Percentiles rank a stretch among this genome's conserved stretches.
phyloP scores from a whole-genome alignment of 2,113 vertebrate genomes.

The Embiotoca jacksoni region DNA sequence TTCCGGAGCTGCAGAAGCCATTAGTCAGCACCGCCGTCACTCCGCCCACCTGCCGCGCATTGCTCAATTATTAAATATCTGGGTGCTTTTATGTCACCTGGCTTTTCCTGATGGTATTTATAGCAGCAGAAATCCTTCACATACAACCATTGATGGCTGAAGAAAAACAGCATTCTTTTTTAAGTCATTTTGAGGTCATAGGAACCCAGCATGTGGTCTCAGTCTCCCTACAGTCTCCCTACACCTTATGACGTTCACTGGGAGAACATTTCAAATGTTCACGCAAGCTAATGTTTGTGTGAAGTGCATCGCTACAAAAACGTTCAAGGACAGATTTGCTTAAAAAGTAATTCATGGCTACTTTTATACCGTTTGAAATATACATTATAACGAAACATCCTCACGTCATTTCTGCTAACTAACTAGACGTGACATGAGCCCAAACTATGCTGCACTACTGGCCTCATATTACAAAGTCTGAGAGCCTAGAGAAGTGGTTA shows the following conservation, averaged over 20 bases:
- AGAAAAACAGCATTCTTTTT: conserved; percentile 25
- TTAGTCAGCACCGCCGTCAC: conserved; percentile 77
- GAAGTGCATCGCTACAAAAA: no score
- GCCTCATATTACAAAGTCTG: no score
- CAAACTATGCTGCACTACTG: no score
- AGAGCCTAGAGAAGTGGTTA: no score
- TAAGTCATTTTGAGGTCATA: not conserved
- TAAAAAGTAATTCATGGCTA: no score
- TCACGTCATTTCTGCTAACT: no score
- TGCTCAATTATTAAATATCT: conserved; percentile 77
- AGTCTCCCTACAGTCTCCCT: not conserved
- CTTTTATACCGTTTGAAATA: no score
- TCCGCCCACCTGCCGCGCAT: conserved; percentile 72
- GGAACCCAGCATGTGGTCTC: not conserved
- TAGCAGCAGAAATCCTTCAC: conserved; percentile 47
- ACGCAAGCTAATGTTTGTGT: no score
- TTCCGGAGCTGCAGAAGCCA: conserved; percentile 71
- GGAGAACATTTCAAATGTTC: no score
- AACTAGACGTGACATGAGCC: no score
- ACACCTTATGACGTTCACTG: not conserved
- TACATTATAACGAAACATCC: no score
- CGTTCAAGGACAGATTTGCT: no score
- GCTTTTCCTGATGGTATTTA: conserved; percentile 65
- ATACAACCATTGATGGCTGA: conserved; percentile 22
- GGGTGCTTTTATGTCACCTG: conserved; percentile 68